Evolutionary conservation across 2,113 vertebrate genomes (phyloP).

Genomic region (Oxyruncus cristatus): DNA sequence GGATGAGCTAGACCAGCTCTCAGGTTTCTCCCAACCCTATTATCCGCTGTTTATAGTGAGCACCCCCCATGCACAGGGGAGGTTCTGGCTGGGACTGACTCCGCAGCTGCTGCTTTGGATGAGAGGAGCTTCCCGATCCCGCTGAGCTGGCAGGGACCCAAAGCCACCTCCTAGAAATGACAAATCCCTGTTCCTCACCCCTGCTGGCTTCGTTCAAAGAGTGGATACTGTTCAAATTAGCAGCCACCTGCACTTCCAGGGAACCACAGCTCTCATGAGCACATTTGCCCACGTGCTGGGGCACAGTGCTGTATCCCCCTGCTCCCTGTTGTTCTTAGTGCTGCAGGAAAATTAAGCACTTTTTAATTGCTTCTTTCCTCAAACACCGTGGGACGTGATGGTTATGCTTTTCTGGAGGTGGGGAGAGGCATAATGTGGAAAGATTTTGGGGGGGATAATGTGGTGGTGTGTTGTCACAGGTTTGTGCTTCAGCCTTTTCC

Average conservation of each 20-base stretch:
- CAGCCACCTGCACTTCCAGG: slow-evolving; percentile 34
- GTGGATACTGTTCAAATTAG: slow-evolving; percentile 21
- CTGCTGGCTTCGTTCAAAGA: background rate
- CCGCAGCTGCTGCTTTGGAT: slow-evolving; percentile 27
- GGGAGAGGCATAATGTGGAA: fast-evolving
- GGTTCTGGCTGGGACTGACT: background rate
- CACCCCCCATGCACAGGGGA: background rate
- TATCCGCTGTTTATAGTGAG: background rate
- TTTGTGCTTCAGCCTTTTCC: background rate
- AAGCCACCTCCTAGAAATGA: slow-evolving; percentile 31
- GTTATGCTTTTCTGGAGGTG: fast-evolving
- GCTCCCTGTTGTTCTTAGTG: background rate
- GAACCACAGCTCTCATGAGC: background rate
- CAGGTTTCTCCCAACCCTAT: background rate
- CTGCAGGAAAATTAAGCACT: background rate
- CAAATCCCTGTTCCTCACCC: slow-evolving; percentile 38
- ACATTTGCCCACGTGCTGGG: background rate
- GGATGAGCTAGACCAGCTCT: background rate
- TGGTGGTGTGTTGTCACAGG: background rate
- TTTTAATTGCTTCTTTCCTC: background rate
- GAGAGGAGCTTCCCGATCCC: background rate
- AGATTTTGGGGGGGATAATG: background rate
- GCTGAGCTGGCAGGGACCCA: slow-evolving; percentile 27
- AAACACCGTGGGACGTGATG: too few species aligned
- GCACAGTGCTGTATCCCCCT: background rate